Conservation (phyloP, 2,888 invertebrate genomes). For the Tipula lateralis region DNA sequence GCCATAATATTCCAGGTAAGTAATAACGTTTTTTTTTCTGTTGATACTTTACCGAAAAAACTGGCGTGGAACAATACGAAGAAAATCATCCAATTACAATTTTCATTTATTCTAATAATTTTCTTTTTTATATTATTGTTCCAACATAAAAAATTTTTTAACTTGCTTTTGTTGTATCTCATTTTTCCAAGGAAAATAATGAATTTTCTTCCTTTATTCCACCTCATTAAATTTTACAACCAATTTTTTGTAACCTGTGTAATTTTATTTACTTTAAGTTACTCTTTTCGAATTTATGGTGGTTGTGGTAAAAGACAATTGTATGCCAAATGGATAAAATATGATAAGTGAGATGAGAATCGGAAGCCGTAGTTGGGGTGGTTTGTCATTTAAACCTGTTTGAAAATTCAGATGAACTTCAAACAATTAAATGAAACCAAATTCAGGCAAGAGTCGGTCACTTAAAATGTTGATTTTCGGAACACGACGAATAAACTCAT, state of each 20-base stretch:
- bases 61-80: neutral
- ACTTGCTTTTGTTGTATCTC: too few species aligned
- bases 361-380: too few species aligned
- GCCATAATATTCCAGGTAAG: neutral
- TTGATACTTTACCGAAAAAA: neutral
- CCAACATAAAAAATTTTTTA: neutral
- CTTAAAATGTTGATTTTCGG: too few species aligned
- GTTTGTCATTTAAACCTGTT: too few species aligned
- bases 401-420: too few species aligned
- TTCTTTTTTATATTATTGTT: neutral
- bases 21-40: neutral
- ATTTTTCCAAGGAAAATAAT: neutral
- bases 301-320: neutral
- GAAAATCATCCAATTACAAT: slow-evolving; percentile 24
- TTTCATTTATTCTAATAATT: slow-evolving; percentile 24
- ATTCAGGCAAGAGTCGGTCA: too few species aligned
- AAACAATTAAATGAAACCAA: too few species aligned
- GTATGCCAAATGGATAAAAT: neutral
- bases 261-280: slow-evolving; percentile 24
- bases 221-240: neutral
- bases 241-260: neutral
- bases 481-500: too few species aligned
- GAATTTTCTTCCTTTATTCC: slow-evolving; percentile 1
- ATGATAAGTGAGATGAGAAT: neutral
- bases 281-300: neutral